A percentile compares a stretch with the other conserved stretches of the same genome.
Conservation (phyloP, 2,113 vertebrate genomes). For the Progne subis region DNA sequence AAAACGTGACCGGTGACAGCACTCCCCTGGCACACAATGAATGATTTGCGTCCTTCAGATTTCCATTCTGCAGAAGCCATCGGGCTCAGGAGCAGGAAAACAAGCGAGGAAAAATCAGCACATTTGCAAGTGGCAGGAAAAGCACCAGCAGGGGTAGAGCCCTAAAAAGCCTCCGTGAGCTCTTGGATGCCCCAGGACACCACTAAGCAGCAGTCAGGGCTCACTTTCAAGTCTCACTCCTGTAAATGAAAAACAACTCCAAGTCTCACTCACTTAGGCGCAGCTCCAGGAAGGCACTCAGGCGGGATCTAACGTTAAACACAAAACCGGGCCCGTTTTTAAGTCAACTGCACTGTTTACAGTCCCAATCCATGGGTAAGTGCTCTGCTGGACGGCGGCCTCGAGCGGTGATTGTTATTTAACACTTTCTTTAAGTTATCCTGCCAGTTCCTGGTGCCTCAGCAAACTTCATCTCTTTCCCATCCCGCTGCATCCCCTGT, state of each 20-base stretch:
- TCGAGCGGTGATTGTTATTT: background rate
- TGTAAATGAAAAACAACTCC: background rate
- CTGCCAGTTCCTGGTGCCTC: background rate
- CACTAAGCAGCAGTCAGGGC: background rate
- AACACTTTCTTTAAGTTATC: background rate
- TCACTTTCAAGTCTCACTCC: background rate
- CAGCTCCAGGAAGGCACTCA: conserved; percentile 16
- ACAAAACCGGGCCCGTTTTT: conserved; percentile 29
- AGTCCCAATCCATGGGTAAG: background rate
- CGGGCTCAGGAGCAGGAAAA: background rate
- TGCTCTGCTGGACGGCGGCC: conserved; percentile 47
- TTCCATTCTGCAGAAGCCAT: background rate
- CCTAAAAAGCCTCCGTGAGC: background rate
- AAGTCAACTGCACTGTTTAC: conserved; percentile 54
- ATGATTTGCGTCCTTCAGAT: background rate
- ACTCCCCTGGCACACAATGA: background rate
- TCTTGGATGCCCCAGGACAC: background rate
- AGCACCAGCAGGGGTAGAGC: background rate
- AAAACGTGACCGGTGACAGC: background rate
- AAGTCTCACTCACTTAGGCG: background rate
- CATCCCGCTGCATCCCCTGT: background rate
- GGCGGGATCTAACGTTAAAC: conserved; percentile 19
- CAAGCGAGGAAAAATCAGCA: background rate
- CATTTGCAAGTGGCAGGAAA: background rate
- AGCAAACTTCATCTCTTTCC: conserved; percentile 7